Base-by-base conservation (phyloP, 1,140 invertebrate genomes). In the Lordiphosa clarofinis region DNA sequence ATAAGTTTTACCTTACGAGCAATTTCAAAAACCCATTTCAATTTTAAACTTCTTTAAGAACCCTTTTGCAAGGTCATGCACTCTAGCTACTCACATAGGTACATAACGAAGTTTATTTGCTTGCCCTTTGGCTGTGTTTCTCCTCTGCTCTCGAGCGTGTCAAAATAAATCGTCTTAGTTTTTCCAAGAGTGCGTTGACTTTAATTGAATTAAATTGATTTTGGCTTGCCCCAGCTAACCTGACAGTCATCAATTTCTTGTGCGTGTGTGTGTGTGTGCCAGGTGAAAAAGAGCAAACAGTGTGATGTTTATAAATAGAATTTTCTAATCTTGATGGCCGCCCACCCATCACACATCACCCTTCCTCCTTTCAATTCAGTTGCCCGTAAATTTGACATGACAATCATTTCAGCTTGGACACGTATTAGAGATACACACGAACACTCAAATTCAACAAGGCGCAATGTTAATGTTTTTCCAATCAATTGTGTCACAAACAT, bases 401-500 rank as follows among this genome's bases (percentile, higher is more conserved):
- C 71, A 81, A 66, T 81, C 59, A 82, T 72, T 58, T 75, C 44
- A 71, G 59, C 44, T 60, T 52, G 56, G 48, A 67, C 73, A 62
- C 42, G 70, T 58, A 60, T 59, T 57, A 50, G 49, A 40, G 35
- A 38, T 36, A 70, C 46, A 54, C 54, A 52, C 21, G 43, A 43
- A 36, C 46, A 35, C 28, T 33, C 33, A 33, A 56, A 13, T 36
- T 33, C 28, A 55, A 21, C 49, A 37, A 31, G 40, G 50, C 42
- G 11, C 21, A 56, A 69, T 81, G 70, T 74, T 78, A 70, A 66
- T 79, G 65, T 81, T 79, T 73, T 81, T 70, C 42, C 69, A 79
- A 79, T 74, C 74, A 81, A 79, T 79, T 81, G 56, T 70, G 70
- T 74, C 65, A 65, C 56, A 52, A 74, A 76, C 42, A 67, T 53